phyloP scores from a whole-genome alignment of 2,888 invertebrate genomes.

The Eupeodes latifasciatus region DNA sequence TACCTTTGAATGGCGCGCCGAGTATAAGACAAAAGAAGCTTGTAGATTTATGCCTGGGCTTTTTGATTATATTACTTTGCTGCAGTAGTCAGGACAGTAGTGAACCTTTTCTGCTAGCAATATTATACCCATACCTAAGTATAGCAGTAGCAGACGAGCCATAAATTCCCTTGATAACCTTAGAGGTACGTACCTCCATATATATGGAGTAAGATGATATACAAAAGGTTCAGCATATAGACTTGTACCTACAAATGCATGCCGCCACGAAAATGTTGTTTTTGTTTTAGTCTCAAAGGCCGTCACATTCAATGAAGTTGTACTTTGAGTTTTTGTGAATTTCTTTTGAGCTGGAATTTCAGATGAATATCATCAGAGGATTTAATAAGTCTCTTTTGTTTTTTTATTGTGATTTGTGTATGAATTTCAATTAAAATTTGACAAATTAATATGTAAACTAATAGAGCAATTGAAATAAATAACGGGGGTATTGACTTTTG shows the following conservation, averaged over 20 bases:
- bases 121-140: no score
- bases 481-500: no score
- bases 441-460: neutral
- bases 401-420: neutral
- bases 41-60: slow-evolving; percentile 31
- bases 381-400: slow-evolving; percentile 1
- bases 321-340: neutral
- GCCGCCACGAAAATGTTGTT: slow-evolving; percentile 9
- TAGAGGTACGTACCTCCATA: neutral
- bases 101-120: neutral
- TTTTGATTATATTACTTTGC: slow-evolving; percentile 41
- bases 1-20: slow-evolving; percentile 45
- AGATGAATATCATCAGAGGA: slow-evolving; percentile 26
- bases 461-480: neutral
- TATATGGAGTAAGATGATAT: neutral
- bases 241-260: neutral
- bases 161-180: slow-evolving; percentile 43
- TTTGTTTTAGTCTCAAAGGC: slow-evolving; percentile 22
- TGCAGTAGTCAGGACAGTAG: neutral
- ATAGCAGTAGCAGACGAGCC: neutral
- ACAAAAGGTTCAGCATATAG: slow-evolving; percentile 1
- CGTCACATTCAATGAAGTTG: neutral
- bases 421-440: slow-evolving; percentile 28
- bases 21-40: slow-evolving; percentile 37
- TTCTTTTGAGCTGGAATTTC: neutral